Percentiles rank a stretch among this genome's conserved stretches.
phyloP scores from a whole-genome alignment of 2,888 invertebrate genomes.

The Conistra vaccinii region DNA sequence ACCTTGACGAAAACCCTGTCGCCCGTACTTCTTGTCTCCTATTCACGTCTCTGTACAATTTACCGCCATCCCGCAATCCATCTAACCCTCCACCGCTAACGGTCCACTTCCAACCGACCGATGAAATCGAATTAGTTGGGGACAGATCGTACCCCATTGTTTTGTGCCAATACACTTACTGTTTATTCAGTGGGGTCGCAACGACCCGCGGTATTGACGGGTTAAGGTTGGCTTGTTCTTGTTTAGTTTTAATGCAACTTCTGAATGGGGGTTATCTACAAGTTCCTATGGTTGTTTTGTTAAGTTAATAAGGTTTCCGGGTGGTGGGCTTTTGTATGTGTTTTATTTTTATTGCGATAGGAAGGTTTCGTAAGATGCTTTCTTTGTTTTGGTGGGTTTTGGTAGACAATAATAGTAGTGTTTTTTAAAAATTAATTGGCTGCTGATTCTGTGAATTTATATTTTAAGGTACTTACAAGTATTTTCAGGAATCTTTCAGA shows the following conservation, averaged over 20 bases:
- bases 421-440: background rate
- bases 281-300: slow-evolving; percentile 49
- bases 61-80: slow-evolving; percentile 26
- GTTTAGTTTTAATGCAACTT: slow-evolving; percentile 59
- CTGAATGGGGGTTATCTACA: slow-evolving; percentile 47
- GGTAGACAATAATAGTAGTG: no score
- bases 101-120: slow-evolving; percentile 48
- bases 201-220: slow-evolving; percentile 40
- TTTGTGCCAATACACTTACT: slow-evolving; percentile 67
- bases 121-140: slow-evolving; percentile 66
- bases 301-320: slow-evolving; percentile 30
- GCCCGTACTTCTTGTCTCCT: background rate
- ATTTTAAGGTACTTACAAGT: background rate
- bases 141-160: slow-evolving; percentile 64
- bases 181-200: slow-evolving; percentile 60
- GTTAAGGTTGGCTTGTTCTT: slow-evolving; percentile 40
- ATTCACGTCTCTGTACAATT: slow-evolving; percentile 21
- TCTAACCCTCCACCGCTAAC: slow-evolving; percentile 53
- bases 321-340: slow-evolving; percentile 14
- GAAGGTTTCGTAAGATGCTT: background rate
- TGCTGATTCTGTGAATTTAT: background rate
- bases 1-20: background rate
- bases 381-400: background rate
- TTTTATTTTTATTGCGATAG: slow-evolving; percentile 30
- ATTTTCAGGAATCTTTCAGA: background rate